Conservation (phyloP, 2,797 vertebrate species). For the Halcyon chelicuti region DNA sequence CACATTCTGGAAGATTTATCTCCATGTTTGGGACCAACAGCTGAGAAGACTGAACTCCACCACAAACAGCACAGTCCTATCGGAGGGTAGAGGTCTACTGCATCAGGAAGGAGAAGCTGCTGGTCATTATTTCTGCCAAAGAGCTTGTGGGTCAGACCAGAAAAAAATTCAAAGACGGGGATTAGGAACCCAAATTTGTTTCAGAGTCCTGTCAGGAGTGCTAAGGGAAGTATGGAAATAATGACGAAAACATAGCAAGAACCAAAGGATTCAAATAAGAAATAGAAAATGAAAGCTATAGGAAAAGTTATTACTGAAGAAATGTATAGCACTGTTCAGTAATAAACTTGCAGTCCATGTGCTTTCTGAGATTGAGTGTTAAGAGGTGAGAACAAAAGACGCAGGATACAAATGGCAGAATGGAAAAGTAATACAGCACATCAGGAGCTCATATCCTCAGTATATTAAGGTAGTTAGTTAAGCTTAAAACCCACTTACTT, state of each 20-base stretch:
- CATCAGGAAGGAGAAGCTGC: not conserved
- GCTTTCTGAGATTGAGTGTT: not conserved
- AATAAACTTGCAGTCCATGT: not conserved
- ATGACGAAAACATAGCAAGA: not conserved
- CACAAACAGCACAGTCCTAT: fast-evolving
- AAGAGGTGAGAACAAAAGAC: not conserved
- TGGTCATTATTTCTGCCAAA: not conserved
- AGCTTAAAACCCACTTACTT: not conserved
- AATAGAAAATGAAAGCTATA: not conserved
- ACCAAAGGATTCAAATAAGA: not conserved
- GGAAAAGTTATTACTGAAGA: not conserved
- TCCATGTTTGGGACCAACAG: not conserved
- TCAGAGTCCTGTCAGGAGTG: not conserved
- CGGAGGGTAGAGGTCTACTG: not conserved
- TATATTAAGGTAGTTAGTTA: not conserved
- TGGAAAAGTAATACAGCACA: not conserved
- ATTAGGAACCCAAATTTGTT: not conserved
- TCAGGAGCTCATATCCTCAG: not conserved
- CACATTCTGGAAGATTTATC: not conserved
- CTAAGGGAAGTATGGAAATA: not conserved
- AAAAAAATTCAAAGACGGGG: not conserved
- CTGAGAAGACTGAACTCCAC: not conserved
- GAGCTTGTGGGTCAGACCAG: not conserved
- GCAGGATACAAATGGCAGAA: not conserved
- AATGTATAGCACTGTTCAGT: not conserved